Evolutionary conservation across 2,797 vertebrate genomes (phyloP), one percentile per base, ranked within the genome.

Genomic region (Sebastes kiyomatsui): DNA sequence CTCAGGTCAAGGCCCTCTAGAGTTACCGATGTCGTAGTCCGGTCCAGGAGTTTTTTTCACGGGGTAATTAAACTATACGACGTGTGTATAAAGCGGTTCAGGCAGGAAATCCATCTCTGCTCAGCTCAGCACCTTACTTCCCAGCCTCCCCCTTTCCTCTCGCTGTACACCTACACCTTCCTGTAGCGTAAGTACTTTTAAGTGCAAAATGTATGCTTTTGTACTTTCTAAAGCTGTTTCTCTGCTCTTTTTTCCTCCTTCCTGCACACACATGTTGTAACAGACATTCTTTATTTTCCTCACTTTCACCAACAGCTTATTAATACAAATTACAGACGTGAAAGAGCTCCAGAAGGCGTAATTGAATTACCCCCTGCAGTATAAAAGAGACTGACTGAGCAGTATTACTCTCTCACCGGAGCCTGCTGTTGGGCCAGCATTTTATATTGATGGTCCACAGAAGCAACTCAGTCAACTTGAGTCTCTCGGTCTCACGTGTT

Each of bases 41-140:
- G 28, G 58, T 82, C 84, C 80, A 83, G 78, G 42, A 28, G 66
- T 64, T 80, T 86, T 52, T 90, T 93, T 80, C 82, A 73, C 68
- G 22, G 78, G 80, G 82, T 91, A 89, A 93, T 94, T 94, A 94
- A 93, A 94, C 79, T 65, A 75, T 87, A 91, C 62, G 61, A 85
- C 13, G 80, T 88, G 88, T 85, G 75, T 82, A 86, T 94, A 90
- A 94, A 93, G 86, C 88, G 87, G 83, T 88, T 92, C 80, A 81
- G 90, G 81, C 89, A 91, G 89, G 86, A 90, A 93, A 94, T 94
- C 89, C 89, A 93, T 93, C 87, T 93, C 87, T 77, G 66, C 78
- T 89, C 67, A 64, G 68, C 84, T 85, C 90, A 82, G 69, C 82
- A 76, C 81, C 78, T 85, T 80, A 49, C 77, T 52, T 68, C 72